Evolutionary conservation across 2,888 invertebrate species (phyloP), one percentile per base, ranked within the genome.

Genomic region (Pristionchus fissidentatus): DNA sequence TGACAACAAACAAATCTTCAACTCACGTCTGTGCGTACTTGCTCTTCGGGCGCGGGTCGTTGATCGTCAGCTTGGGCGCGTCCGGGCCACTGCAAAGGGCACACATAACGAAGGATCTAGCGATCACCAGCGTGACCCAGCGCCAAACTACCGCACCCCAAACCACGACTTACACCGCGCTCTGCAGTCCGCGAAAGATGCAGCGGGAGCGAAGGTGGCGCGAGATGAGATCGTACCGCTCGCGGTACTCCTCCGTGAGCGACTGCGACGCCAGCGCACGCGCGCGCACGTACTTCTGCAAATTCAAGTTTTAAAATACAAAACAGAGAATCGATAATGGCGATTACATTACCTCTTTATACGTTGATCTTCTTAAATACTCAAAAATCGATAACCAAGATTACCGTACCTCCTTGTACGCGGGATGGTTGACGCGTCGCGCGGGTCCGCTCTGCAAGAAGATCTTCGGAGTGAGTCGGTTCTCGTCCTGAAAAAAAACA

Each of bases 401-500:
- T n/a, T n/a, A n/a, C n/a, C 75, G 46, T 49, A 49, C 75, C 49
- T 77, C 75, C 32, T 26, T 41, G 32, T 35, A 77, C 46, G 32
- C 7, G 8, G 35, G 49, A 15, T 15, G 22, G 49, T 77, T 77
- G 49, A 79, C 57, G 19, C 79, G n/a, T 19, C 79, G 55, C 5
- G 35, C 15, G 32, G 79, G 79, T 5, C 79, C 79, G 22, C 79
- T 79, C 35, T 55, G 49, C 26, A 57, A 79, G 79, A 79, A 79
- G 19, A 57, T 41, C 4, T 55, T 38, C 4, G 79, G 79, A 22
- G 79, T 79, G 8, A 55, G 29, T 3, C 75, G 75, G 22, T 46
- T 19, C 49, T 77, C 75, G 32, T 49, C 75, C 75, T 77, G 49
- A 0, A 15, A 32, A 10, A 49, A 49, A 10, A 19, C 13, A 49